Conservation (phyloP, 2,113 vertebrate species). For the Protobothrops mucrosquamatus region DNA sequence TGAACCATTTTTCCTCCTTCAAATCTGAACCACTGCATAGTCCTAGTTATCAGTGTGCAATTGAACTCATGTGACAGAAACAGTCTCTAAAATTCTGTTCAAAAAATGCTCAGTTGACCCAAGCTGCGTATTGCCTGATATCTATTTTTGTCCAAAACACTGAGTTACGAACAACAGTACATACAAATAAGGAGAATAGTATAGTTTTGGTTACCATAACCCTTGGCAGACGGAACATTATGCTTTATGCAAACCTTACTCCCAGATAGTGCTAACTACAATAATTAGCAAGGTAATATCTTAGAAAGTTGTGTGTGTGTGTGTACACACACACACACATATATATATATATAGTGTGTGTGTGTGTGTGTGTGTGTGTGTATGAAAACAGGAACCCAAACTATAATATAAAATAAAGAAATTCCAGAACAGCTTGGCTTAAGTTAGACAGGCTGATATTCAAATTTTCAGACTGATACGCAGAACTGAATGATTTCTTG, state of each 20-base stretch:
- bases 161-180: neutral
- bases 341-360: no score
- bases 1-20: neutral
- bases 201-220: no score
- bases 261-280: neutral
- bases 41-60: neutral
- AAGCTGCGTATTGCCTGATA: neutral
- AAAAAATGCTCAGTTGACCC: neutral
- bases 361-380: neutral
- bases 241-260: neutral
- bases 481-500: neutral
- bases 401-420: neutral
- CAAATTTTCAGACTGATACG: neutral
- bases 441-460: neutral
- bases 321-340: neutral
- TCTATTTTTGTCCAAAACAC: neutral
- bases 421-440: neutral
- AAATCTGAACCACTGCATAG: no score
- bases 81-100: neutral
- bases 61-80: neutral
- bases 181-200: neutral
- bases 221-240: no score
- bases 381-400: neutral
- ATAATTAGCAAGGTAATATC: neutral
- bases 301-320: neutral